phyloP scores from a whole-genome alignment of 2,797 vertebrate species.

The Sebastes dallii region DNA sequence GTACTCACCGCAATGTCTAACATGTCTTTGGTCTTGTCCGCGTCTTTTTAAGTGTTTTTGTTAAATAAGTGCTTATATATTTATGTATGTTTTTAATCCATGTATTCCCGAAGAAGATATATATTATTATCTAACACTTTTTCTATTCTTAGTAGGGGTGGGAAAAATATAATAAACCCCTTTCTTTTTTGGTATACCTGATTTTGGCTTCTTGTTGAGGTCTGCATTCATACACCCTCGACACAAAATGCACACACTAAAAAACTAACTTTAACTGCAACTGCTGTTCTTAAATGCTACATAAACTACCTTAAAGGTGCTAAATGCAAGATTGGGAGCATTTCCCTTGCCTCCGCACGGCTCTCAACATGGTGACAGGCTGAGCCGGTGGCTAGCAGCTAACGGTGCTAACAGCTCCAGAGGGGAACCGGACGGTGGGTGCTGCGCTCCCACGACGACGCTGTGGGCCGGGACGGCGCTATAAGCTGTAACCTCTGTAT shows the following conservation, averaged over 20 bases:
- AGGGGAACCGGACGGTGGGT: too few species aligned
- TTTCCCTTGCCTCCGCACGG: neutral
- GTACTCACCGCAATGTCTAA: conserved; percentile 73
- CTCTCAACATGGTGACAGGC: neutral
- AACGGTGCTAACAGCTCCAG: neutral
- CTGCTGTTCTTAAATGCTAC: neutral
- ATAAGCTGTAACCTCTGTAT: too few species aligned
- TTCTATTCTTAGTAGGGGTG: conserved; percentile 69
- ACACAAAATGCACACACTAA: neutral
- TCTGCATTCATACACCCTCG: neutral
- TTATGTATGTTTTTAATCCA: conserved; percentile 81
- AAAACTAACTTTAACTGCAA: neutral
- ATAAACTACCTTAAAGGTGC: neutral
- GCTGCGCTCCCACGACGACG: rapidly evolving
- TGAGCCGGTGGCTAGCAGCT: neutral
- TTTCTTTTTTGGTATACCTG: conserved; percentile 67
- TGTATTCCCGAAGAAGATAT: conserved; percentile 69
- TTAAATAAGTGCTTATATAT: conserved; percentile 70
- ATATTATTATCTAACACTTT: conserved; percentile 76
- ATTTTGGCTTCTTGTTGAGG: conserved; percentile 32
- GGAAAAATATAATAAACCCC: conserved; percentile 79
- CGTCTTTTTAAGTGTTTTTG: conserved; percentile 65
- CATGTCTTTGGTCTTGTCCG: conserved; percentile 45
- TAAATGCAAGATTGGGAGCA: neutral
- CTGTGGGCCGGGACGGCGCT: too few species aligned